A percentile compares a stretch with the other conserved stretches of the same genome.
Conservation (phyloP, 2,113 vertebrate genomes). For the Urocolius indicus region DNA sequence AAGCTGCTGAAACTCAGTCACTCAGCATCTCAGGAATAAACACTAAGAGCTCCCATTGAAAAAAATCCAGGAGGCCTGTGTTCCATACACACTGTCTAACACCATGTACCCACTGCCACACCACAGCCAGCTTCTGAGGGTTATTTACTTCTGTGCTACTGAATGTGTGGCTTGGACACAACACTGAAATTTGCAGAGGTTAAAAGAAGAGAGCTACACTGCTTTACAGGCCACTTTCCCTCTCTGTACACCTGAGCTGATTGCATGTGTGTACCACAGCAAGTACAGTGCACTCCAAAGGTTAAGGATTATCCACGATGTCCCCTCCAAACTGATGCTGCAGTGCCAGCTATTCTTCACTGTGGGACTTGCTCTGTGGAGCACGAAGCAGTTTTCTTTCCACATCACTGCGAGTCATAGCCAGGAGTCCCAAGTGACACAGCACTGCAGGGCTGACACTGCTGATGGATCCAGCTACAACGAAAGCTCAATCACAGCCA, state of each 20-base stretch:
- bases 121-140: background rate
- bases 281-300: background rate
- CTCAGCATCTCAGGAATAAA: background rate
- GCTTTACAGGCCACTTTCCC: background rate
- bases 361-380: background rate
- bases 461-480: constrained; percentile 16
- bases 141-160: background rate
- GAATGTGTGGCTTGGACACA: background rate
- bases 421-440: background rate
- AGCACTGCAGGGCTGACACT: background rate
- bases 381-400: background rate
- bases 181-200: background rate
- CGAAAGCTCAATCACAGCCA: background rate
- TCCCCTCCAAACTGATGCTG: background rate
- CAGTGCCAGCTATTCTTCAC: background rate
- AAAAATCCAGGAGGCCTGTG: background rate
- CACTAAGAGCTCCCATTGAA: background rate
- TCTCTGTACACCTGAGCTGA: background rate
- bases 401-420: background rate
- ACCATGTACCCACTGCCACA: fast-evolving
- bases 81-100: background rate
- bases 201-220: background rate
- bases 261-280: fast-evolving
- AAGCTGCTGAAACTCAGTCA: background rate
- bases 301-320: background rate